Evolutionary conservation across 2,888 invertebrate genomes (phyloP).

Genomic region (Acleris sparsana): DNA sequence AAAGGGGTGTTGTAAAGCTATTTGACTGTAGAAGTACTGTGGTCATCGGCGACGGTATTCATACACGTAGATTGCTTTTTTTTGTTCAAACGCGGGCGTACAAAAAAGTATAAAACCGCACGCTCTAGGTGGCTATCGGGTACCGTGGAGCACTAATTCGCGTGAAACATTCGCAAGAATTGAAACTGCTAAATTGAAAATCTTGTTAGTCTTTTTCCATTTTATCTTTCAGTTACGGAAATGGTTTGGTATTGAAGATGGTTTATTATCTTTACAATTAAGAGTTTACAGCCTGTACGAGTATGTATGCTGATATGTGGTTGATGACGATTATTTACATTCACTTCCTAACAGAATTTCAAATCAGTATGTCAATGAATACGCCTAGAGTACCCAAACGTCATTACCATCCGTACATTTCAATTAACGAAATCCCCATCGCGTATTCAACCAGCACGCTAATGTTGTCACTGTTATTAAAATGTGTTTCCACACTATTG

Average conservation of each 20-base stretch:
- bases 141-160: constrained; percentile 59
- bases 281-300: too few relatives aligned
- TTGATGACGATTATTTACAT: not conserved
- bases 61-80: constrained; percentile 76
- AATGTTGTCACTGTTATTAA: constrained; percentile 36
- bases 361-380: constrained; percentile 9
- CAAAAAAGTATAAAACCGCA: constrained; percentile 58
- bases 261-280: not conserved
- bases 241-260: not conserved
- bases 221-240: constrained; percentile 24
- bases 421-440: constrained; percentile 25
- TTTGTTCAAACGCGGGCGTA: constrained; percentile 70
- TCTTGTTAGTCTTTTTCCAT: constrained; percentile 43
- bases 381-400: constrained; percentile 4
- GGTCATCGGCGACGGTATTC: constrained; percentile 55
- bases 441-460: constrained; percentile 20
- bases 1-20: constrained; percentile 47
- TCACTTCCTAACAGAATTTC: constrained; percentile 2
- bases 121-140: constrained; percentile 68
- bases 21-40: constrained; percentile 48
- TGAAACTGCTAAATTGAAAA: constrained; percentile 51
- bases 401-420: constrained; percentile 21
- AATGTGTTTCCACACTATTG: constrained; percentile 36
- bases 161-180: constrained; percentile 58
- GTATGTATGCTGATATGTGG: too few relatives aligned